Percentiles rank a stretch among this genome's conserved stretches.
phyloP scores from a whole-genome alignment of 2,888 invertebrate genomes.

The Cryptosula pallasiana region DNA sequence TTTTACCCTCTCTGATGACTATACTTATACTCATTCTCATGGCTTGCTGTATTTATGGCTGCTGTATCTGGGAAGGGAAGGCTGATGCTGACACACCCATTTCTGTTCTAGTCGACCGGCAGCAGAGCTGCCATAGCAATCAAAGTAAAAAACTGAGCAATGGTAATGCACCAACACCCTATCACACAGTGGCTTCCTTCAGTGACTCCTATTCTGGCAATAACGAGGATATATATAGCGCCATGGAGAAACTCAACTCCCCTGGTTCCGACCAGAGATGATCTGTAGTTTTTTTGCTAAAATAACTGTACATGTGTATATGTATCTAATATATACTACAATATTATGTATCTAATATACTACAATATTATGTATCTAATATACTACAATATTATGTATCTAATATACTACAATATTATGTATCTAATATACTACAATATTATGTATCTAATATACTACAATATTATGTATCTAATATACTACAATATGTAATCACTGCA shows the following conservation, averaged over 20 bases:
- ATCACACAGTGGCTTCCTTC: background rate
- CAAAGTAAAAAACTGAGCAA: background rate
- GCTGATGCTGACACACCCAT: background rate
- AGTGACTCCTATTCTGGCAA: background rate
- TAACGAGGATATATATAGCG: slow-evolving; percentile 1
- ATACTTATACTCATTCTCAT: slow-evolving; percentile 7
- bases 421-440: too few relatives aligned
- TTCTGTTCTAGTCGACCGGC: background rate
- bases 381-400: too few relatives aligned
- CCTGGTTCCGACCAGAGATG: too few relatives aligned
- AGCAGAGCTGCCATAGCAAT: background rate
- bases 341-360: too few relatives aligned
- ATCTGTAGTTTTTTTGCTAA: too few relatives aligned
- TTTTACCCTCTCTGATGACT: background rate
- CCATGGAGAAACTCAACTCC: slow-evolving; percentile 15
- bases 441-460: too few relatives aligned
- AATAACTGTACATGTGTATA: too few relatives aligned
- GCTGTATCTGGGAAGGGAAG: slow-evolving; percentile 17
- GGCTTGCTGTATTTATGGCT: slow-evolving; percentile 19
- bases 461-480: too few relatives aligned
- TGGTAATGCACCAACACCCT: background rate
- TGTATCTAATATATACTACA: too few relatives aligned
- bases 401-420: too few relatives aligned
- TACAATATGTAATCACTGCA: too few relatives aligned
- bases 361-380: too few relatives aligned